phyloP scores from a whole-genome alignment of 2,797 vertebrate genomes.

The Kryptopterus vitreolus region DNA sequence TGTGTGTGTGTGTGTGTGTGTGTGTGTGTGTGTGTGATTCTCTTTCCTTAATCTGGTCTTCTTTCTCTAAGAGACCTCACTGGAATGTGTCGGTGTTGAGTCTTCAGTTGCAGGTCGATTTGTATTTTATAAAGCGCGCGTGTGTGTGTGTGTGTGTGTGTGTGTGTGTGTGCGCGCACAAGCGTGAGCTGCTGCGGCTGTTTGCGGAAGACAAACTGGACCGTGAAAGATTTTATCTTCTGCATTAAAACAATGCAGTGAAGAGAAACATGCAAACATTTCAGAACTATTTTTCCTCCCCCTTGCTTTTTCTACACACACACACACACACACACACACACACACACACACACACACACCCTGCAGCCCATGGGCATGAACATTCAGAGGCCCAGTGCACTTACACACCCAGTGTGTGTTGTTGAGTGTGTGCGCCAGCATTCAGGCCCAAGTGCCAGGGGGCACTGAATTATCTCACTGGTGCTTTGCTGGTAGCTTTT shows the following conservation, averaged over 20 bases:
- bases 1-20: not conserved
- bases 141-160: not conserved
- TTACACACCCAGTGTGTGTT: not conserved
- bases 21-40: not conserved
- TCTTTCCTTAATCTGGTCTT: not conserved
- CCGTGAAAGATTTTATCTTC: not conserved
- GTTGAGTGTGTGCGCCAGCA: slow-evolving; percentile 56
- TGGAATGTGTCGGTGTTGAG: not conserved
- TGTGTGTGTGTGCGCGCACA: not conserved
- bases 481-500: slow-evolving; percentile 66
- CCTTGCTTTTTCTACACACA: not conserved
- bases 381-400: not conserved
- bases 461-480: slow-evolving; percentile 69
- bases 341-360: not conserved
- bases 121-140: not conserved
- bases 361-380: slow-evolving; percentile 1
- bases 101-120: not conserved
- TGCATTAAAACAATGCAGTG: not conserved
- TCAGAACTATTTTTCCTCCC: not conserved
- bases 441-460: slow-evolving; percentile 66
- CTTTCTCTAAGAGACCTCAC: not conserved
- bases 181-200: too few species aligned
- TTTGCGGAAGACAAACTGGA: not conserved
- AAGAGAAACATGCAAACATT: not conserved
- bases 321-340: not conserved